Percentiles rank a stretch among this genome's conserved stretches.
Evolutionary conservation across 2,797 vertebrate species (phyloP).

Genomic region (Gallinago nigripennis): DNA sequence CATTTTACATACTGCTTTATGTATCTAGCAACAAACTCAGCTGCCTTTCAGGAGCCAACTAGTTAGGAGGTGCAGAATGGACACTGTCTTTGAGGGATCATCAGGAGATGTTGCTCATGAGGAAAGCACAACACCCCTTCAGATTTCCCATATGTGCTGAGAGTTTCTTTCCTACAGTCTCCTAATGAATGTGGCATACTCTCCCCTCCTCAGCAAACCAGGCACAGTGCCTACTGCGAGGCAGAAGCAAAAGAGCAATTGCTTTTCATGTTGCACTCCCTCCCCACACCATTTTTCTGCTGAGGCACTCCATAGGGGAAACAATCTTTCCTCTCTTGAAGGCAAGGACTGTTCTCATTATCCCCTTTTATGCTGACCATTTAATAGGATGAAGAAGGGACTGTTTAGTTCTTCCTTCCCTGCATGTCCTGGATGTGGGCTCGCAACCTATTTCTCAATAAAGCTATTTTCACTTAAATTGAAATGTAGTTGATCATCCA

Average conservation of each 20-base stretch:
- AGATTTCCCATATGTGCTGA: background rate
- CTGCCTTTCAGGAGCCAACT: background rate
- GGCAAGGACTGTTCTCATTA: background rate
- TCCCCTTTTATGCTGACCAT: background rate
- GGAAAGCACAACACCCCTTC: background rate
- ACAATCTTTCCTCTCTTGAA: background rate
- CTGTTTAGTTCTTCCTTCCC: background rate
- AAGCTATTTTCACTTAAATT: conserved; percentile 38
- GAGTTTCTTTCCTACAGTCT: background rate
- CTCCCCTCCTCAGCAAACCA: background rate
- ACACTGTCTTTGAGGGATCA: background rate
- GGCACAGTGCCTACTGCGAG: background rate
- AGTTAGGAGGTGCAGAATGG: background rate
- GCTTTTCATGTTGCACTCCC: background rate
- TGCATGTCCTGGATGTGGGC: background rate
- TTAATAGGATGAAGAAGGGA: background rate
- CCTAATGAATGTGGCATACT: background rate
- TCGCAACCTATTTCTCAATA: background rate
- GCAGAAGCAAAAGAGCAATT: background rate
- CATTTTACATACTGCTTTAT: background rate
- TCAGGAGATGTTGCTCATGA: background rate
- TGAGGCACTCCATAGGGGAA: conserved; percentile 6
- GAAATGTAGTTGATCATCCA: conserved; percentile 10
- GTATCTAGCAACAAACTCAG: background rate
- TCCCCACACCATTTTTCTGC: background rate